Percentiles rank a stretch among this genome's conserved stretches.
phyloP scores from a whole-genome alignment of 2,797 vertebrate genomes.

The Gymnodraco acuticeps region DNA sequence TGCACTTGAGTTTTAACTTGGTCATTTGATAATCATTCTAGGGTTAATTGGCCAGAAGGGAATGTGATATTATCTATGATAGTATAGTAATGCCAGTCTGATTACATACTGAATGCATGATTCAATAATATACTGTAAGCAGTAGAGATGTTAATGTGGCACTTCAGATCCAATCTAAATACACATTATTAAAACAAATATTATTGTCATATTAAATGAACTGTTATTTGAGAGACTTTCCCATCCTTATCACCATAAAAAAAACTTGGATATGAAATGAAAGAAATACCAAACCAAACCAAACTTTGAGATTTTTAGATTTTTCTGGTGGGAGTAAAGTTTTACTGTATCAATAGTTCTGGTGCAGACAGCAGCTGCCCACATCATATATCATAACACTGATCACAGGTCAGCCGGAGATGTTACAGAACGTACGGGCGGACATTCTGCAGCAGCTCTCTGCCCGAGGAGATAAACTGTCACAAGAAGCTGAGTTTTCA shows the following conservation, averaged over 20 bases:
- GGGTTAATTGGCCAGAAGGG: conserved; percentile 67
- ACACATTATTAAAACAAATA: neutral
- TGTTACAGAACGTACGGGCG: conserved; percentile 26
- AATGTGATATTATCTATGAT: conserved; percentile 52
- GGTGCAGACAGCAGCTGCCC: conserved; percentile 33
- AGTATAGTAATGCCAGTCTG: conserved; percentile 49
- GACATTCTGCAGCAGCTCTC: conserved; percentile 22
- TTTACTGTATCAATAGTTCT: conserved; percentile 4
- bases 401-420: conserved; percentile 40
- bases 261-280: neutral
- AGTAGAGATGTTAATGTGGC: conserved; percentile 27
- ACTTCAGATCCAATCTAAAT: conserved; percentile 10
- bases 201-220: conserved; percentile 1
- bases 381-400: conserved; percentile 42
- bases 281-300: neutral
- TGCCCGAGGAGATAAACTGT: conserved; percentile 25
- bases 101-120: conserved; percentile 48
- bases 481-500: conserved; percentile 22
- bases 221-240: neutral
- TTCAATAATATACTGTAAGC: conserved; percentile 30
- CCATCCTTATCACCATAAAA: neutral
- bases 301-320: conserved; percentile 1
- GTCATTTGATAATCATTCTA: conserved; percentile 49
- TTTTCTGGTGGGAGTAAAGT: neutral
- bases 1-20: conserved; percentile 50